Evolutionary conservation across 2,888 invertebrate species (phyloP).

Genomic region (Lycophotia porphyrea): DNA sequence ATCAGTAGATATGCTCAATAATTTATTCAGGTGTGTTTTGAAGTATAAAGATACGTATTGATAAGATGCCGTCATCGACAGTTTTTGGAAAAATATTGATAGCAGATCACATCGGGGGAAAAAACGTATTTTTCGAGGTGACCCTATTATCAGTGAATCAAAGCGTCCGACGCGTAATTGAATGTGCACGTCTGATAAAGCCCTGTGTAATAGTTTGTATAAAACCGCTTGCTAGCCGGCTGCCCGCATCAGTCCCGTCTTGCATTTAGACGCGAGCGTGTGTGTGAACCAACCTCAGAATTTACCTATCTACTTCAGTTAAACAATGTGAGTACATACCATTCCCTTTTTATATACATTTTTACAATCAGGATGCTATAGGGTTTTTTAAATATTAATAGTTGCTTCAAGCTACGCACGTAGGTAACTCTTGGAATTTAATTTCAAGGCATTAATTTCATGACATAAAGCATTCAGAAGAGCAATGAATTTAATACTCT

Average conservation of each 20-base stretch:
- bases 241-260: constrained; percentile 44
- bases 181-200: constrained; percentile 50
- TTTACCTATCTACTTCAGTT: constrained; percentile 4
- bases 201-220: constrained; percentile 52
- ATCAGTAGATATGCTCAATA: constrained; percentile 10
- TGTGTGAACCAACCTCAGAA: constrained; percentile 32
- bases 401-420: neutral
- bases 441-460: no score
- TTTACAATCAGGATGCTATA: neutral
- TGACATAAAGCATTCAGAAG: neutral
- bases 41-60: constrained; percentile 41
- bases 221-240: constrained; percentile 50
- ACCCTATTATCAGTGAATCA: constrained; percentile 56
- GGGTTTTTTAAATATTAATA: neutral
- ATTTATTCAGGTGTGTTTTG: constrained; percentile 37
- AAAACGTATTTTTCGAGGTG: constrained; percentile 33
- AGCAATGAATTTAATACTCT: neutral
- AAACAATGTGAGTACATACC: constrained; percentile 53
- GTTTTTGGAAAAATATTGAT: constrained; percentile 48
- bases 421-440: constrained; percentile 14
- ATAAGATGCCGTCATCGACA: constrained; percentile 48
- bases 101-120: constrained; percentile 29
- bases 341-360: neutral
- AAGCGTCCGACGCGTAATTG: constrained; percentile 21
- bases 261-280: constrained; percentile 29